Percentiles rank a stretch among this genome's conserved stretches.
Evolutionary conservation across 23 tunicate genomes (phyloP).

Genomic region (Clavelina lepadiformis): DNA sequence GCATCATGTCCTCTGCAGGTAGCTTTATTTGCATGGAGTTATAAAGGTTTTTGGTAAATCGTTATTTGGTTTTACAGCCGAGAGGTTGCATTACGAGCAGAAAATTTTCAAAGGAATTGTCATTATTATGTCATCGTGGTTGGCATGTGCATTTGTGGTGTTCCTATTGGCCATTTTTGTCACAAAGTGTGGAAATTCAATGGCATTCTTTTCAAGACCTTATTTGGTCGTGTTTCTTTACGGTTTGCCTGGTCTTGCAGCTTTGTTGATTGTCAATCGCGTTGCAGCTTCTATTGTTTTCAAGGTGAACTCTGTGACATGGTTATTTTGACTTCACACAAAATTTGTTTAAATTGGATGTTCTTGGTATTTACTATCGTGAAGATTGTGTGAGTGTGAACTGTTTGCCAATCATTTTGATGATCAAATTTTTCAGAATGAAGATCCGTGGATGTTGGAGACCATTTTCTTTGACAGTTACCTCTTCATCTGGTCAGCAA

Average conservation of each 20-base stretch:
- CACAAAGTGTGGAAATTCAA: conserved; percentile 27
- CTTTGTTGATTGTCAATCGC: conserved; percentile 25
- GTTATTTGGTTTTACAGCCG: too few relatives aligned
- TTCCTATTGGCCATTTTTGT: conserved; percentile 23
- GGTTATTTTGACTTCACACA: too few relatives aligned
- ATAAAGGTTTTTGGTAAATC: too few relatives aligned
- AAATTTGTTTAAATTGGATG: too few relatives aligned
- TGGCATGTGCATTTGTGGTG: conserved; percentile 18
- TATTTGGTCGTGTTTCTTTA: conserved; percentile 47
- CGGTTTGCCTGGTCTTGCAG: conserved; percentile 34
- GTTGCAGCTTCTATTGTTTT: conserved; percentile 11
- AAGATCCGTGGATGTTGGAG: conserved; percentile 30
- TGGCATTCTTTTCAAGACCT: conserved; percentile 51
- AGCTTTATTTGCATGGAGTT: too few relatives aligned
- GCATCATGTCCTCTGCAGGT: conserved; percentile 15
- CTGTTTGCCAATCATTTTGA: too few relatives aligned
- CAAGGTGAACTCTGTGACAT: too few relatives aligned
- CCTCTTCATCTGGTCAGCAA: conserved; percentile 37
- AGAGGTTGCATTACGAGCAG: conserved; percentile 33
- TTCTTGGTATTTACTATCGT: too few relatives aligned
- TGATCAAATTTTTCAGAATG: conserved; percentile 49
- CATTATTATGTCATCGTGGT: conserved; percentile 18
- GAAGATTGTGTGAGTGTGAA: too few relatives aligned
- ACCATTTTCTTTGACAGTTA: conserved; percentile 46
- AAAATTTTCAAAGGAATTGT: conserved; percentile 41